Evolutionary conservation across 2,113 vertebrate genomes (phyloP).

Genomic region (Syngnathus floridae): DNA sequence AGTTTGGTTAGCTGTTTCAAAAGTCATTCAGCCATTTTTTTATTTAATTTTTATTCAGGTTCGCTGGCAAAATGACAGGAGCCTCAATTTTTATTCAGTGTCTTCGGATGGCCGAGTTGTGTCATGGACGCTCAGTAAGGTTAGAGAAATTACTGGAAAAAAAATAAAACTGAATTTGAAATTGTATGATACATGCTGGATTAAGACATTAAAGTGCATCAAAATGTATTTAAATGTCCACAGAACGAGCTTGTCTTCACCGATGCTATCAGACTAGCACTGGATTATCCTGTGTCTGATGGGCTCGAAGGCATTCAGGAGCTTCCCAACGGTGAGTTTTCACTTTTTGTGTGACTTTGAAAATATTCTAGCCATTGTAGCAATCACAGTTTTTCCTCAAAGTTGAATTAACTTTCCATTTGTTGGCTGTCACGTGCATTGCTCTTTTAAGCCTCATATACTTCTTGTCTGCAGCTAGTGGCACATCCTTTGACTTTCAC

Average conservation of each 20-base stretch:
- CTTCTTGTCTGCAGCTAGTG: constrained; percentile 66
- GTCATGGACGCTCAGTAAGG: constrained; percentile 90
- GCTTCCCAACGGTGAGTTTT: constrained; percentile 62
- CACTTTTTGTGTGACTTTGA: not conserved
- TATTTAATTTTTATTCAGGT: constrained; percentile 78
- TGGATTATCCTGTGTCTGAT: constrained; percentile 55
- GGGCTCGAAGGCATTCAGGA: constrained; percentile 64
- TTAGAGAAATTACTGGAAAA: constrained; percentile 27
- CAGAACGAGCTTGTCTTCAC: constrained; percentile 89
- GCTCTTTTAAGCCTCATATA: constrained; percentile 5
- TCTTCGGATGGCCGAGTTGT: constrained; percentile 89
- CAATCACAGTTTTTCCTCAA: not conserved
- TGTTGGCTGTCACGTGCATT: not conserved
- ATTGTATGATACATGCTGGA: too few relatives aligned
- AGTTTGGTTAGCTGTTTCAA: not conserved
- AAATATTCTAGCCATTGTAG: not conserved
- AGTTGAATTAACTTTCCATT: not conserved
- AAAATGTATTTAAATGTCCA: constrained; percentile 4
- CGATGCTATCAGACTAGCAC: constrained; percentile 82
- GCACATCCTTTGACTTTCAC: constrained; percentile 90
- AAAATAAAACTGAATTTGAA: too few relatives aligned
- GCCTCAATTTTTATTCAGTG: constrained; percentile 90
- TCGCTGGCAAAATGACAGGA: constrained; percentile 87
- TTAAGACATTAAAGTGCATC: not conserved
- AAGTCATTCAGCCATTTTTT: too few relatives aligned